Evolutionary conservation across 2,888 invertebrate species (phyloP), one percentile per base, ranked within the genome.

Genomic region (Stenoptilia bipunctidactyla): DNA sequence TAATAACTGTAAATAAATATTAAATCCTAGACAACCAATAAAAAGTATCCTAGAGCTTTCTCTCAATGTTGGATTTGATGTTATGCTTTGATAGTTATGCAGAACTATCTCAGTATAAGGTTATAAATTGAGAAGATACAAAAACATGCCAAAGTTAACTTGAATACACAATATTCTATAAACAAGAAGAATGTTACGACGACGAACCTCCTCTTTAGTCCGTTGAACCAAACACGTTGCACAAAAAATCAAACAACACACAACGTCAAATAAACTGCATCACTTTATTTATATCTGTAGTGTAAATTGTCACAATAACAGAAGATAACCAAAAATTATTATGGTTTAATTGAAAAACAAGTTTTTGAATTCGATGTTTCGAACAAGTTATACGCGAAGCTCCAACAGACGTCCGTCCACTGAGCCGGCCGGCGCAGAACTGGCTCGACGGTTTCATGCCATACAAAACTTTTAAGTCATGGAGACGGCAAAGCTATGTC

Each of bases 401-500:
- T 48, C 48, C 51, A 50, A 63, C 63, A 66, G 69, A 55, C 79
- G 63, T 64, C 66, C 69, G 59, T 59, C 61, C 48, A 52, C 61
- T 65, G 62, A 67, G 77, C 79, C 77, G 73, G 72, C 72, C 80
- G 80, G 82, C 80, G 75, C 71, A 68, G 65, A 75, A 82, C 83
- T 83, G 67, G 66, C 77, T 20, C 62, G 40, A 61, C 61, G 70
- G 59, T 67, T 66, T 65, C 71, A 74, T 79, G 74, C 66, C 66
- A 64, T 66, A 72, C 80, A 74, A 82, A 83, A 82, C 77, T 82
- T 83, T 83, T 80, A 80, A 83, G 82, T 77, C 82, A 79, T 75
- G 75, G 83, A 82, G 80, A 82, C 82, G 80, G 83, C 79, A 79
- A 77, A 80, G 83, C 83, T 82, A 80, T 82, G 76, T 82, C 79